phyloP scores from a whole-genome alignment of 2,113 vertebrate species.

The Taurulus bubalis region DNA sequence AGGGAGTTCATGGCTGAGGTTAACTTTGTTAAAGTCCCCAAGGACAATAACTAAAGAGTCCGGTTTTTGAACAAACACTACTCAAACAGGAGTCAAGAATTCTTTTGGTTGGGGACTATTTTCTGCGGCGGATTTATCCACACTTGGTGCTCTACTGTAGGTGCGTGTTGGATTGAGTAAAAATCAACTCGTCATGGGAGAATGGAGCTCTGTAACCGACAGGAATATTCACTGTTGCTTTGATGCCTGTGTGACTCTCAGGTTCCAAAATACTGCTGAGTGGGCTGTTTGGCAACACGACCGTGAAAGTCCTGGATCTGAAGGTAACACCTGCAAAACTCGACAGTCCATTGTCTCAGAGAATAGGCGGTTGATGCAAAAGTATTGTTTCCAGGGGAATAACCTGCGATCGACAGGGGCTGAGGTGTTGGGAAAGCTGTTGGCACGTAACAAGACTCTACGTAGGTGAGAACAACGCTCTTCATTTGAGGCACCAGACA shows the following conservation, averaged over 20 bases:
- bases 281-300: conserved; percentile 89
- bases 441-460: conserved; percentile 89
- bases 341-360: neutral
- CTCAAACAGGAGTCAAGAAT: neutral
- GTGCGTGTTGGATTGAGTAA: neutral
- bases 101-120: neutral
- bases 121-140: neutral
- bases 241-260: conserved; percentile 61
- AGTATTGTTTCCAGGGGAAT: conserved; percentile 87
- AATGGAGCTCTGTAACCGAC: neutral
- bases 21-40: too few species aligned
- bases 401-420: conserved; percentile 89
- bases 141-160: neutral
- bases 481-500: neutral
- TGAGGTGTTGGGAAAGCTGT: conserved; percentile 88
- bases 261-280: conserved; percentile 86
- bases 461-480: conserved; percentile 82
- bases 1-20: too few species aligned
- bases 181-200: neutral
- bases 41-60: too few species aligned
- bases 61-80: neutral
- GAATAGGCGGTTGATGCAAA: neutral
- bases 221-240: neutral
- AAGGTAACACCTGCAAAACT: conserved; percentile 85
- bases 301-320: conserved; percentile 87